These are phyloP conservation scores for Nematopogon swammerdamellus DNA, from an alignment of 2,888 invertebrate genomes.

Conservation along the genomic window DNA sequence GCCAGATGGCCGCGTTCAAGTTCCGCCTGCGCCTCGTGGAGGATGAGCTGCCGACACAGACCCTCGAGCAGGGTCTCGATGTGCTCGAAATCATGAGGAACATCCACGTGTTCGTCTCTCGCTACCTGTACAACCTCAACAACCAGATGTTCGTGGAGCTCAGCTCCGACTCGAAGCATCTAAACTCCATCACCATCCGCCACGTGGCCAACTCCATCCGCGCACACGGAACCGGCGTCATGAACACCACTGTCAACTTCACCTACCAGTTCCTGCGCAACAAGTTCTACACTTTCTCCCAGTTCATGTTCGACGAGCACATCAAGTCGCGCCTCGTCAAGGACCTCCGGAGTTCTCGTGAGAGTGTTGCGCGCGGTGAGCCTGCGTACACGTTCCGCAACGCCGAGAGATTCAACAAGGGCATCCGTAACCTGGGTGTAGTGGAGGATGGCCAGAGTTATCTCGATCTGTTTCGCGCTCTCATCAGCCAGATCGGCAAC, in stretches of 20 bases:
- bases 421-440: slow-evolving; percentile 82
- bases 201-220: slow-evolving; percentile 96
- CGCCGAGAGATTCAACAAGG: slow-evolving; percentile 91
- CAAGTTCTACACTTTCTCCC: slow-evolving; percentile 92
- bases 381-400: slow-evolving; percentile 82
- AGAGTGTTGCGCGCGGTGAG: slow-evolving; percentile 62
- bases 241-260: slow-evolving; percentile 91
- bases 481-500: slow-evolving; percentile 94
- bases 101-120: slow-evolving; percentile 90
- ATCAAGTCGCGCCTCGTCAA: slow-evolving; percentile 92
- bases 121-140: slow-evolving; percentile 93
- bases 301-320: slow-evolving; percentile 97
- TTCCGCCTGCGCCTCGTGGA: slow-evolving; percentile 80
- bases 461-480: slow-evolving; percentile 87
- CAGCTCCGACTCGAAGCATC: slow-evolving; percentile 85
- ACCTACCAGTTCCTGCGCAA: slow-evolving; percentile 92
- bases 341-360: slow-evolving; percentile 80
- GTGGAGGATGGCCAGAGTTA: slow-evolving; percentile 81
- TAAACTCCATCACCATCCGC: slow-evolving; percentile 92
- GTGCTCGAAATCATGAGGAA: slow-evolving; percentile 96
- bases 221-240: slow-evolving; percentile 95
- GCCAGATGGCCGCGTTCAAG: slow-evolving; percentile 84
- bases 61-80: slow-evolving; percentile 94
- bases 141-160: slow-evolving; percentile 95
- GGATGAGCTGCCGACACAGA: slow-evolving; percentile 93